Evolutionary conservation across 2,797 vertebrate genomes (phyloP).

Genomic region (Merluccius polli): DNA sequence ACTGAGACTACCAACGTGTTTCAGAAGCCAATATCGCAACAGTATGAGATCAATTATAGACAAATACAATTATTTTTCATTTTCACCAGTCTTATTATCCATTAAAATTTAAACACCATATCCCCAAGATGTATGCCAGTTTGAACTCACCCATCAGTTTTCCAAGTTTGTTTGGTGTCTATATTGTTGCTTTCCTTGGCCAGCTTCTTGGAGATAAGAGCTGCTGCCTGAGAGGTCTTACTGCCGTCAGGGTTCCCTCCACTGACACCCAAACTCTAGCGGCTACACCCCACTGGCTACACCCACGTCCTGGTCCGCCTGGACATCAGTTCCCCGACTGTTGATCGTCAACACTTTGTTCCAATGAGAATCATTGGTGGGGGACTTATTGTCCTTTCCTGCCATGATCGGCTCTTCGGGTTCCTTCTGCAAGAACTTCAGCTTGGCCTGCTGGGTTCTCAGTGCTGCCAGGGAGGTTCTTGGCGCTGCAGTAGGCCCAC

Average conservation of each 20-base stretch:
- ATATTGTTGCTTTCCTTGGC: constrained; percentile 56
- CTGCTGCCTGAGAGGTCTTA: constrained; percentile 48
- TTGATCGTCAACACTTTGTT: constrained; percentile 21
- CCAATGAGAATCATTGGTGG: constrained; percentile 14
- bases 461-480: constrained; percentile 41
- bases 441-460: constrained; percentile 76
- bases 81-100: no score
- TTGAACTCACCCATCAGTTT: constrained; percentile 48
- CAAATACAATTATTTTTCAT: no score
- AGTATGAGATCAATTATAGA: no score
- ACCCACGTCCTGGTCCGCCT: background rate
- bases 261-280: background rate
- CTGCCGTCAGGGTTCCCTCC: constrained; percentile 7
- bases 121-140: background rate
- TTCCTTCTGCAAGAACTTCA: constrained; percentile 70
- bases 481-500: constrained; percentile 36
- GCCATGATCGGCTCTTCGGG: fast-evolving
- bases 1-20: no score
- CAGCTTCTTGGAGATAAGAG: constrained; percentile 71
- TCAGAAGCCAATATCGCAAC: no score
- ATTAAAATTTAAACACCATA: no score
- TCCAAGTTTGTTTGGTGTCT: constrained; percentile 45
- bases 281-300: no score
- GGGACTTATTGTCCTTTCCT: constrained; percentile 22
- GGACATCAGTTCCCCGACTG: constrained; percentile 11